Conservation (phyloP, 1,140 invertebrate species). For the Drosophila eugracilis region DNA sequence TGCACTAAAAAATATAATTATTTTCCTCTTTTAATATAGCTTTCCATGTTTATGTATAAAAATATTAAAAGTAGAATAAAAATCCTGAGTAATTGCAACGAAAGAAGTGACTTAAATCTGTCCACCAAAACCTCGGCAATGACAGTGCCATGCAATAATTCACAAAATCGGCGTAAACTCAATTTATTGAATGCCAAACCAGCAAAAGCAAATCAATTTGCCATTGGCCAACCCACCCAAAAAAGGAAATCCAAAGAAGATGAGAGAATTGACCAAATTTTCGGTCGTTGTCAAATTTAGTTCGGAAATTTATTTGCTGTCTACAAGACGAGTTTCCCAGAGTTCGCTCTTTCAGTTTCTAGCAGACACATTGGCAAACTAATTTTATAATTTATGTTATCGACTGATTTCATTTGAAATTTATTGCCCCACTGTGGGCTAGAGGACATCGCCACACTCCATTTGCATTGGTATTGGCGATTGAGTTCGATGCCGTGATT, state of each 20-base stretch:
- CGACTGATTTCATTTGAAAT: slow-evolving; percentile 58
- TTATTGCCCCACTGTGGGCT: slow-evolving; percentile 40
- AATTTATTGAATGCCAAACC: slow-evolving; percentile 53
- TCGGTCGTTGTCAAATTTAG: slow-evolving; percentile 23
- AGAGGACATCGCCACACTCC: slow-evolving; percentile 1
- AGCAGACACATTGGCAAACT: slow-evolving; percentile 50
- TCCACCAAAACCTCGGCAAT: slow-evolving; percentile 2
- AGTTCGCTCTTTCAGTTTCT: neutral
- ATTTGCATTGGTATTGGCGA: slow-evolving; percentile 29
- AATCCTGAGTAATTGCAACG: neutral
- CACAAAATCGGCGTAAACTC: slow-evolving; percentile 46
- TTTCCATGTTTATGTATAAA: too few relatives aligned
- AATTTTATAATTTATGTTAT: slow-evolving; percentile 69
- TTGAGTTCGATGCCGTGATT: slow-evolving; percentile 37
- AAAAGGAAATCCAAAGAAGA: slow-evolving; percentile 2
- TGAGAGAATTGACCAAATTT: slow-evolving; percentile 24
- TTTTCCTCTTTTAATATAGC: too few relatives aligned
- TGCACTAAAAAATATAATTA: too few relatives aligned
- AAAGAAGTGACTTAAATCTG: slow-evolving; percentile 14
- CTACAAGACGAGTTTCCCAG: slow-evolving; percentile 17
- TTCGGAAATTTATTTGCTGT: slow-evolving; percentile 49
- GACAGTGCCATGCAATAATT: slow-evolving; percentile 38
- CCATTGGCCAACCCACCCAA: slow-evolving; percentile 27
- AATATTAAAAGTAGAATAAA: too few relatives aligned
- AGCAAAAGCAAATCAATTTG: slow-evolving; percentile 36